phyloP scores from a whole-genome alignment of 2,113 vertebrate genomes.

The Sarotherodon lohbergeri region DNA sequence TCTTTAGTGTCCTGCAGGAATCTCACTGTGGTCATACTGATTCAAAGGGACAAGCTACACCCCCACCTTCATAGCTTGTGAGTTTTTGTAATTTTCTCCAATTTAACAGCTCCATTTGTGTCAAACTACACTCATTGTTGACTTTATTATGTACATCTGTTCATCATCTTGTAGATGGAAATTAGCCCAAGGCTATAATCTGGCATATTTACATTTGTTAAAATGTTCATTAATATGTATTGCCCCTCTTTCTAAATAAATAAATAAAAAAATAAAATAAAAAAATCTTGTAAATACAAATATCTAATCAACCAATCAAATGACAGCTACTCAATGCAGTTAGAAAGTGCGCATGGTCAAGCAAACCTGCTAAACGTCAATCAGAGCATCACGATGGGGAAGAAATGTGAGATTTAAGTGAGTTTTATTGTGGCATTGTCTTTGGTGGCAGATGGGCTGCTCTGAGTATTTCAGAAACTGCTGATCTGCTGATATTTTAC shows the following conservation, averaged over 20 bases:
- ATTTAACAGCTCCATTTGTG: not conserved
- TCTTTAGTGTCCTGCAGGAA: not conserved
- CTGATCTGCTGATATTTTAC: too few species aligned
- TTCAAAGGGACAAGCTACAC: rapidly evolving
- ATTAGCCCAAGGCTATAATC: too few species aligned
- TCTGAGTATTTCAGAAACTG: too few species aligned
- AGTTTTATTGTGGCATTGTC: not conserved
- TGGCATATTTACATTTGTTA: too few species aligned
- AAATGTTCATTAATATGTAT: too few species aligned
- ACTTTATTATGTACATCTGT: not conserved
- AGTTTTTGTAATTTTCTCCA: not conserved
- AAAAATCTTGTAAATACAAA: rapidly evolving
- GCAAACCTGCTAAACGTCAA: not conserved
- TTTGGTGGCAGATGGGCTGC: not conserved
- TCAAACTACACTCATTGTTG: not conserved
- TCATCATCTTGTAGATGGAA: not conserved
- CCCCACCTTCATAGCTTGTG: not conserved
- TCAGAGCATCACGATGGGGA: not conserved
- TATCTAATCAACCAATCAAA: not conserved
- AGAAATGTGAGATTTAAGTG: not conserved
- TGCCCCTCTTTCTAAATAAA: too few species aligned
- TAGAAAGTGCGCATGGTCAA: rapidly evolving
- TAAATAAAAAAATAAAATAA: too few species aligned
- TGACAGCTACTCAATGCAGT: rapidly evolving
- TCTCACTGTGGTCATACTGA: not conserved